Percentiles rank a stretch among this genome's conserved stretches.
Evolutionary conservation across 2,888 invertebrate species (phyloP).

Genomic region (Gandaritis pyraliata): DNA sequence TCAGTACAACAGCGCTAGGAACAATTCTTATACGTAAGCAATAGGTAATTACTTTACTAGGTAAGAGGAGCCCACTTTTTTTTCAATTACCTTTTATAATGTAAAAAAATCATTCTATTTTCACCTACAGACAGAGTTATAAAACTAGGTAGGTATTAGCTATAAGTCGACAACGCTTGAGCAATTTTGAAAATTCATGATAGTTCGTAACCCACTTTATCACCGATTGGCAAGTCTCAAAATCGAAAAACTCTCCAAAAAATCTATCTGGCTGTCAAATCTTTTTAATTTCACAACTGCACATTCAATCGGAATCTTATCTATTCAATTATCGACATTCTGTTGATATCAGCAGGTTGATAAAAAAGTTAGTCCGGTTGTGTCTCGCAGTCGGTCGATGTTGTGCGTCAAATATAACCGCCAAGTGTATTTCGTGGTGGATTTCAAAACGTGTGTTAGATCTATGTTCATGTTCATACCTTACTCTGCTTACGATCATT

Average conservation of each 20-base stretch:
- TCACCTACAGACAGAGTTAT: no score
- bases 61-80: no score
- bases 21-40: no score
- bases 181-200: no score
- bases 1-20: no score
- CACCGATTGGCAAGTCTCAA: no score
- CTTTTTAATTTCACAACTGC: slow-evolving; percentile 21
- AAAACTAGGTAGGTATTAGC: no score
- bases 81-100: no score
- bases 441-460: slow-evolving; percentile 31
- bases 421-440: slow-evolving; percentile 21
- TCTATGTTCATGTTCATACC: slow-evolving; percentile 45
- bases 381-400: slow-evolving; percentile 22
- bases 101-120: no score
- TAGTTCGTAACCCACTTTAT: no score
- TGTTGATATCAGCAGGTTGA: slow-evolving; percentile 32
- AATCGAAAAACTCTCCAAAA: background rate
- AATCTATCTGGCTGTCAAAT: slow-evolving; percentile 11
- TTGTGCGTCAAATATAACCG: slow-evolving; percentile 6
- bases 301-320: slow-evolving; percentile 30
- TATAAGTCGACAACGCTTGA: no score
- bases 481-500: slow-evolving; percentile 43
- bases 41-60: no score
- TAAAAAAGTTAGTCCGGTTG: slow-evolving; percentile 29
- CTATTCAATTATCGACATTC: slow-evolving; percentile 31